Base-by-base conservation (phyloP, 2,888 invertebrate species). In the Azorinus chamasolen region DNA sequence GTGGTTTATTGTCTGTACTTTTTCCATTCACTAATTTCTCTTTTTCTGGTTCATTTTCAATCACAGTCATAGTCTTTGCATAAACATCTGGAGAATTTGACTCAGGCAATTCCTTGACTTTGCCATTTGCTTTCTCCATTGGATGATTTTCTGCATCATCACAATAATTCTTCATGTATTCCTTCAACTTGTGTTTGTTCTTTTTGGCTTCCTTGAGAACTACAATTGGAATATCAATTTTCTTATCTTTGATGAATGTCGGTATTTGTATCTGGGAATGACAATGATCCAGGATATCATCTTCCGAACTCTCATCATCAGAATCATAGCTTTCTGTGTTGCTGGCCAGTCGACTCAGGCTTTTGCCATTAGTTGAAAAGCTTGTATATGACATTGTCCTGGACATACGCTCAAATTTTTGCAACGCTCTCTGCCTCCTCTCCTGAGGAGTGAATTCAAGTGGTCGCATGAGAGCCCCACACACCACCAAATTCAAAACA, bases 191-290 rank as follows among this genome's bases (percentile, higher is more conserved):
- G 27, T 22, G 48, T 3, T 50, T 68, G 74, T 85, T 88, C 24
- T 79, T 77, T 37, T 83, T 75, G 8, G 84, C 76, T 51, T 87
- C 85, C n/a, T 74, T 76, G 37, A 87, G 68, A 55, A 88, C 46
- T 50, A 86, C 83, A 14, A 79, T 57, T 53, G 87, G 84, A 51
- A 85, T 76, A 39, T 78, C 55, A 24, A 72, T 70, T 10, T 76
- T 70, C 58, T 84, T 81, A 14, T 83, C 76, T 24, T 83, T 79
- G 6, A 97, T 95, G 89, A 95, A 97, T 0, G 97, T 97, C 0
- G 97, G 97, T 70, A 97, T 93, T 89, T 96, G 96, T 14, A 97
- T 96, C 85, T 97, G 94, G n/a, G 97, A 97, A 71, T 87, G 87
- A 57, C 87, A 86, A 25, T 84, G 75, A 57, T 87, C 85, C 22